These are phyloP conservation scores for Tyria jacobaeae DNA, from an alignment of 2,888 invertebrate genomes.

Conservation along the genomic window DNA sequence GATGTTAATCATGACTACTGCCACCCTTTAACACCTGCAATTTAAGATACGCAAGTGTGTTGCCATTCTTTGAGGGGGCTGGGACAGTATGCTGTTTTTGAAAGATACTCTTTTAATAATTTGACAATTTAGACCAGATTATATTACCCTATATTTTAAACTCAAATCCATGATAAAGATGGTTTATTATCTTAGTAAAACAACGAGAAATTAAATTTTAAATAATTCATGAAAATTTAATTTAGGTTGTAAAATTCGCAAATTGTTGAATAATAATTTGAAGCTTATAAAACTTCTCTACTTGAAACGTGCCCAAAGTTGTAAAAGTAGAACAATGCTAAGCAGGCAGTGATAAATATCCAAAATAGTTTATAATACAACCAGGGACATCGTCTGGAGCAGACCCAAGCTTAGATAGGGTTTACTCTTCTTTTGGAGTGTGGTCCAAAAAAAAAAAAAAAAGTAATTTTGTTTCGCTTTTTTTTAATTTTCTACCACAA, in stretches of 20 bases:
- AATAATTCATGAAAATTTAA: not conserved
- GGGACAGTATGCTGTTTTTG: too few species aligned
- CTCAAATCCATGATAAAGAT: not conserved
- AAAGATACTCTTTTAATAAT: too few species aligned
- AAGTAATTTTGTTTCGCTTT: too few species aligned
- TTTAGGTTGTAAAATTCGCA: not conserved
- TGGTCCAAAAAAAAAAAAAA: not conserved
- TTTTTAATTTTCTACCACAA: too few species aligned
- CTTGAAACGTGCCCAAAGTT: not conserved
- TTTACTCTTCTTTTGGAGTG: conserved; percentile 21
- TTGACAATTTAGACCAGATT: too few species aligned
- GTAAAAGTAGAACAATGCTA: conserved; percentile 2
- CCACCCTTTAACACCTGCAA: too few species aligned
- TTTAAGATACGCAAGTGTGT: too few species aligned
- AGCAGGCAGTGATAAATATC: conserved; percentile 34
- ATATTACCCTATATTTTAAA: too few species aligned
- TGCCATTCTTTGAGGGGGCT: too few species aligned
- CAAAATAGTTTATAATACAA: conserved; percentile 43
- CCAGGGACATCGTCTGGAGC: conserved; percentile 43
- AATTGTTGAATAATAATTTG: not conserved
- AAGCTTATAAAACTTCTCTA: not conserved
- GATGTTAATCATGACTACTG: too few species aligned
- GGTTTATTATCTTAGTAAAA: not conserved
- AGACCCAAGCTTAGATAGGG: conserved; percentile 33
- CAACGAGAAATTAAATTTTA: not conserved